Conservation (phyloP, 2,888 invertebrate genomes). For the Spodoptera littoralis region DNA sequence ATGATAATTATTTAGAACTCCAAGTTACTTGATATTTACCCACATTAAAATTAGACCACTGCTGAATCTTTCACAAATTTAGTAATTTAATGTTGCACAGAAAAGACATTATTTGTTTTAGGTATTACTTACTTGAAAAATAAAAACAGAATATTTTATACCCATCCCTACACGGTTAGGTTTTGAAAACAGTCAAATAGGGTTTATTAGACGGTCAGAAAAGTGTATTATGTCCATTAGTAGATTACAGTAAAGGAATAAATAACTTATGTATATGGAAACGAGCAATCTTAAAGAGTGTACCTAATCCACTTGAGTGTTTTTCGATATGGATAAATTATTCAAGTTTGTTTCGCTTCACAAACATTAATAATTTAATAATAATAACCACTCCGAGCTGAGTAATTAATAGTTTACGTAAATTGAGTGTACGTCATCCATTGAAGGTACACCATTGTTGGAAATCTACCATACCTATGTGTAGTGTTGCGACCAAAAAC, state of each 20-base stretch:
- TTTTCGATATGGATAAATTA: conserved; percentile 7
- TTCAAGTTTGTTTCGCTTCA: not conserved
- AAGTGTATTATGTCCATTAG: conserved; percentile 24
- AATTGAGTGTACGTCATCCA: too few relatives aligned
- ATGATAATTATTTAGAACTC: conserved; percentile 19
- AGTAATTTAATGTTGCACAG: too few relatives aligned
- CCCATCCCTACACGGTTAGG: too few relatives aligned
- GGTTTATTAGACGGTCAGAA: not conserved
- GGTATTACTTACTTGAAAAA: too few relatives aligned
- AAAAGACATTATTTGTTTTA: too few relatives aligned
- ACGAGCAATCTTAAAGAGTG: conserved; percentile 15
- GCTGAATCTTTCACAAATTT: too few relatives aligned
- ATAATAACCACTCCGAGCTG: conserved; percentile 1
- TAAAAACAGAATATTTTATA: too few relatives aligned
- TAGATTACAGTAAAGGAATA: conserved; percentile 27
- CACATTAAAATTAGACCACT: not conserved
- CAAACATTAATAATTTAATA: conserved; percentile 5
- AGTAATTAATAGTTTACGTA: too few relatives aligned
- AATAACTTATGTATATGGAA: conserved; percentile 26
- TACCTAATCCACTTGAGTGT: conserved; percentile 34
- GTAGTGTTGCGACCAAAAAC: too few relatives aligned
- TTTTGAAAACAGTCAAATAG: too few relatives aligned
- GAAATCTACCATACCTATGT: too few relatives aligned
- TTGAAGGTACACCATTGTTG: too few relatives aligned
- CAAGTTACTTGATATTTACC: conserved; percentile 7